phyloP scores from a whole-genome alignment of 2,113 vertebrate genomes.

The Anoplopoma fimbria region DNA sequence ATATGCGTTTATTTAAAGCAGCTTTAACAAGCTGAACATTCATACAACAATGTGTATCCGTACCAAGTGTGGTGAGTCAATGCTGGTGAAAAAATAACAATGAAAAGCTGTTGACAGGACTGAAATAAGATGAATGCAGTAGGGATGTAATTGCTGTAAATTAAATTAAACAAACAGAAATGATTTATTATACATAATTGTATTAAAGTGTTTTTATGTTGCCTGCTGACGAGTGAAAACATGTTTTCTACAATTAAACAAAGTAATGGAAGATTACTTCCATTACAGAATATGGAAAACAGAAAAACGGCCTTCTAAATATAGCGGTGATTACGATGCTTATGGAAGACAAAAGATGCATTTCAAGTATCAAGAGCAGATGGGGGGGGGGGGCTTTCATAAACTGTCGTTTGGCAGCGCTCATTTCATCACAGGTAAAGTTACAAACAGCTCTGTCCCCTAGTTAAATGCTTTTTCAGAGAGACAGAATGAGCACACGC shows the following conservation, averaged over 20 bases:
- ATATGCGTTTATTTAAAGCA: background rate
- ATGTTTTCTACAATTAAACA: background rate
- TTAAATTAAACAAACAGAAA: background rate
- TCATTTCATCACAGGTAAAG: slow-evolving; percentile 48
- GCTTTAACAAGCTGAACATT: background rate
- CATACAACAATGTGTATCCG: background rate
- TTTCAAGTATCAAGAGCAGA: slow-evolving; percentile 25
- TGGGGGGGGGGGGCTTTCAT: background rate
- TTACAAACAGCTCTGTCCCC: slow-evolving; percentile 31
- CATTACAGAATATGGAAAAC: too few species aligned
- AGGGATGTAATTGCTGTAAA: background rate
- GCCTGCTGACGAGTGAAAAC: background rate
- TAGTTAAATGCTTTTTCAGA: slow-evolving; percentile 38
- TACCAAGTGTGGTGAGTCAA: background rate
- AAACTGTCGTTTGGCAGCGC: slow-evolving; percentile 39
- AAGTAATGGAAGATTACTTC: background rate
- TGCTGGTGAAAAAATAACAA: background rate
- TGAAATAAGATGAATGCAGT: background rate
- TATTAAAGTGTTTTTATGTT: background rate
- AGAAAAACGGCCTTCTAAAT: slow-evolving; percentile 35
- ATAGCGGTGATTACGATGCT: slow-evolving; percentile 43
- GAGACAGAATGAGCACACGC: slow-evolving; percentile 53
- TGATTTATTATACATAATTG: background rate
- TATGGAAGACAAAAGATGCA: slow-evolving; percentile 37
- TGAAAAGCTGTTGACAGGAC: background rate